Evolutionary conservation across 2,113 vertebrate species (phyloP).

Genomic region (Corythornis cristatus): DNA sequence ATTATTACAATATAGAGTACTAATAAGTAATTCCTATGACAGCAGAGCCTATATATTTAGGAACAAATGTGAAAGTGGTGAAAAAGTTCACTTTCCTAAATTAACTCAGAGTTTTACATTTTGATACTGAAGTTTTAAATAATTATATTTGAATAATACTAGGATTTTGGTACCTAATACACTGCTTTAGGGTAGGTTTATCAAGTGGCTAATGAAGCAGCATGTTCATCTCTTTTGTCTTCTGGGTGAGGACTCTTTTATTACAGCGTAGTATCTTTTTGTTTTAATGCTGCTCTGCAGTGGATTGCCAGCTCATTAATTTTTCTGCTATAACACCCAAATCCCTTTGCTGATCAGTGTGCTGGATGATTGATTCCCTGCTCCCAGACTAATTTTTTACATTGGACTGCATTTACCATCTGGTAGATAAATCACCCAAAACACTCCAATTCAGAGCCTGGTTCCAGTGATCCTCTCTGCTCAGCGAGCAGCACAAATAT

Average conservation of each 20-base stretch:
- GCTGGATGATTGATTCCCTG: slow-evolving; percentile 67
- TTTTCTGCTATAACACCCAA: slow-evolving; percentile 67
- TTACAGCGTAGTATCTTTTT: slow-evolving; percentile 42
- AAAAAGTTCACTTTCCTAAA: slow-evolving; percentile 10
- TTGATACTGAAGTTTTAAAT: neutral
- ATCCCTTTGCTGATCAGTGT: slow-evolving; percentile 68
- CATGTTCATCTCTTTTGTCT: slow-evolving; percentile 41
- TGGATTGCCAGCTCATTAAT: slow-evolving; percentile 69
- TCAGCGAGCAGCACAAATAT: slow-evolving; percentile 23
- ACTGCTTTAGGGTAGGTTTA: neutral
- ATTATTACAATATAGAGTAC: neutral
- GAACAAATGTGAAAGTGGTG: neutral
- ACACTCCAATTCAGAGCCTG: slow-evolving; percentile 21
- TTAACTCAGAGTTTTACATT: neutral
- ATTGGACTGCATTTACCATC: slow-evolving; percentile 68
- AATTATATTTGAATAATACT: slow-evolving; percentile 6
- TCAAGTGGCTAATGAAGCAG: slow-evolving; percentile 23
- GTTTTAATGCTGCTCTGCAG: slow-evolving; percentile 54
- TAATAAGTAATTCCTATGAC: neutral
- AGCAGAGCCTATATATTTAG: neutral
- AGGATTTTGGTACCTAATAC: neutral
- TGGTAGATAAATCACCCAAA: slow-evolving; percentile 67
- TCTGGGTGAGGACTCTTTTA: slow-evolving; percentile 33
- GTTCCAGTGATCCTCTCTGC: slow-evolving; percentile 52
- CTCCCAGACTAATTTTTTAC: slow-evolving; percentile 68